Percentiles rank a stretch among this genome's conserved stretches.
Conservation (phyloP, 1,140 invertebrate species). For the Leguminivora glycinivorella region DNA sequence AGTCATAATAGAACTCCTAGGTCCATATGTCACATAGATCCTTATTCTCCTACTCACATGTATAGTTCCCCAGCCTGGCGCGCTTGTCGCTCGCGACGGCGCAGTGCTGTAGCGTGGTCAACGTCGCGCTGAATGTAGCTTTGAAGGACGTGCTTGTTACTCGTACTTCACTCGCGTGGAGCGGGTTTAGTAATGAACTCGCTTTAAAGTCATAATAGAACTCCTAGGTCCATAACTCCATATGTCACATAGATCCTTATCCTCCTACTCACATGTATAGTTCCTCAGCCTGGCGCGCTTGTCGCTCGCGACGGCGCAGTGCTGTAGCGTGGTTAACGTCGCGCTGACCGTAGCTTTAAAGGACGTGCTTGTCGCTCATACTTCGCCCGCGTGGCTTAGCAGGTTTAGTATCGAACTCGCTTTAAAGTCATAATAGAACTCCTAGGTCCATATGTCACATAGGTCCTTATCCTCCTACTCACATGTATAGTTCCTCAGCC, state of each 20-base stretch:
- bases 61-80: slow-evolving; percentile 87
- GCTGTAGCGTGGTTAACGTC: slow-evolving; percentile 92
- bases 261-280: slow-evolving; percentile 35
- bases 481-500: slow-evolving; percentile 90
- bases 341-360: slow-evolving; percentile 97
- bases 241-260: no score
- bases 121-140: slow-evolving; percentile 94
- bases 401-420: no score
- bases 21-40: no score
- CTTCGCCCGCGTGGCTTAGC: slow-evolving; percentile 80
- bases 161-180: no score
- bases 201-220: no score
- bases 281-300: slow-evolving; percentile 93
- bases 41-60: slow-evolving; percentile 80
- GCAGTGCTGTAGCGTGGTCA: slow-evolving; percentile 94
- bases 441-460: no score
- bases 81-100: slow-evolving; percentile 68
- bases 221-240: no score
- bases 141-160: slow-evolving; percentile 98
- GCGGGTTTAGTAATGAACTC: no score
- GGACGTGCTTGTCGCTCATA: slow-evolving; percentile 96
- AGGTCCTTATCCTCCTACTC: slow-evolving; percentile 43
- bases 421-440: no score
- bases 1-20: no score
- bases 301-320: slow-evolving; percentile 95